Conservation (phyloP, 2,888 invertebrate species). For the Cheilosia scutellata region DNA sequence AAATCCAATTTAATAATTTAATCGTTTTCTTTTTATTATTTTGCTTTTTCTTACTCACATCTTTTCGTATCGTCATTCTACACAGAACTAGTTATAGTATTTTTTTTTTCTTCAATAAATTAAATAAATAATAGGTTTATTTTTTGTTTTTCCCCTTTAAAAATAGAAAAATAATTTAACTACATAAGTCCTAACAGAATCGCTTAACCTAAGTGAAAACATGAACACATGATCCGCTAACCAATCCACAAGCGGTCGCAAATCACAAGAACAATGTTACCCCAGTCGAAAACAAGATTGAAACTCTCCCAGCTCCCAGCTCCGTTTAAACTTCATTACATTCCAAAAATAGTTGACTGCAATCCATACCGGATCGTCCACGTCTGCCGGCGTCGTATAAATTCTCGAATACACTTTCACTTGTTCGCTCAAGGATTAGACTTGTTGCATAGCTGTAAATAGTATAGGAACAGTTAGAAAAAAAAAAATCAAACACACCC, state of each 20-base stretch:
- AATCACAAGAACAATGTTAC: slow-evolving; percentile 65
- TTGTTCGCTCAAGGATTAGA: slow-evolving; percentile 91
- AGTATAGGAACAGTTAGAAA: slow-evolving; percentile 9
- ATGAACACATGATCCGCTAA: slow-evolving; percentile 60
- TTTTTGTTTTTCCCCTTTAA: neutral
- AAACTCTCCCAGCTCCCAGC: neutral
- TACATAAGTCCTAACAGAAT: slow-evolving; percentile 47
- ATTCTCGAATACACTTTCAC: slow-evolving; percentile 90
- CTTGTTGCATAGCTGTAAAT: slow-evolving; percentile 92
- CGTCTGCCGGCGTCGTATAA: slow-evolving; percentile 94
- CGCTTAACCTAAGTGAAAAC: slow-evolving; percentile 67
- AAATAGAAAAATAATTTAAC: slow-evolving; percentile 73
- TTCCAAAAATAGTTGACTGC: slow-evolving; percentile 92
- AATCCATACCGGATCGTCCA: slow-evolving; percentile 93
- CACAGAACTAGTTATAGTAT: slow-evolving; percentile 12
- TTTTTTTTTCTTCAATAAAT: slow-evolving; percentile 52
- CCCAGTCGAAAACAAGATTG: slow-evolving; percentile 65
- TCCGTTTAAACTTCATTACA: slow-evolving; percentile 92
- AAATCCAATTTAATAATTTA: neutral
- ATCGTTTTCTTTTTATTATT: slow-evolving; percentile 27
- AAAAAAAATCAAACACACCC: neutral
- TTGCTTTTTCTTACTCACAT: slow-evolving; percentile 36
- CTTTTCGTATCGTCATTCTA: slow-evolving; percentile 26
- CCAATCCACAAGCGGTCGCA: slow-evolving; percentile 45
- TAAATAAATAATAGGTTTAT: slow-evolving; percentile 70